Conservation (phyloP, 2,888 invertebrate species). For the Troilus luridus region DNA sequence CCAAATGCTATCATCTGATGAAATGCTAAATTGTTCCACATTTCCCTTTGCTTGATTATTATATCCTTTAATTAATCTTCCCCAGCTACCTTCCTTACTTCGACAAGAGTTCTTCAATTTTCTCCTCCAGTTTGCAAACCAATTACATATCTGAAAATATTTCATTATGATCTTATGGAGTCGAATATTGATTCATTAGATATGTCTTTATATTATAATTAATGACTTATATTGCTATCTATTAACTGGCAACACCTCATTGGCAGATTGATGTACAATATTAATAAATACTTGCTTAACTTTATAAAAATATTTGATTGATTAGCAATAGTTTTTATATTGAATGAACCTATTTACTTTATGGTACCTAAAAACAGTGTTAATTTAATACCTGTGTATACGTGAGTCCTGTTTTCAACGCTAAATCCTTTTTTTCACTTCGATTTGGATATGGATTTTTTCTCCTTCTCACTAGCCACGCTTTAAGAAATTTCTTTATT, state of each 20-base stretch:
- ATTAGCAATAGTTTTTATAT: background rate
- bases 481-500: constrained; percentile 83
- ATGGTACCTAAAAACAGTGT: background rate
- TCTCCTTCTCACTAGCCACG: constrained; percentile 82
- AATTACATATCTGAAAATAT: constrained; percentile 78
- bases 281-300: background rate
- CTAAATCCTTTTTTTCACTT: constrained; percentile 82
- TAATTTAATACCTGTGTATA: constrained; percentile 77
- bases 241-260: background rate
- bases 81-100: constrained; percentile 74
- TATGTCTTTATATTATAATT: background rate
- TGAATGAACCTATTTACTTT: background rate
- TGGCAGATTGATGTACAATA: background rate
- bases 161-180: background rate
- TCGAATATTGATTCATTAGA: background rate
- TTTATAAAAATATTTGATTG: background rate
- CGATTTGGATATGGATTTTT: constrained; percentile 85
- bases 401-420: constrained; percentile 81
- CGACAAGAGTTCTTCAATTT: constrained; percentile 79
- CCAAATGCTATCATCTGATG: constrained; percentile 85
- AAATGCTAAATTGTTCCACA: constrained; percentile 85
- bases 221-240: background rate
- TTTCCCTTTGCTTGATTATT: constrained; percentile 78
- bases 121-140: constrained; percentile 88
- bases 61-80: constrained; percentile 65